These are phyloP conservation scores for Lichenostomus cassidix DNA, from an alignment of 2,113 vertebrate genomes.

Conservation along the genomic window DNA sequence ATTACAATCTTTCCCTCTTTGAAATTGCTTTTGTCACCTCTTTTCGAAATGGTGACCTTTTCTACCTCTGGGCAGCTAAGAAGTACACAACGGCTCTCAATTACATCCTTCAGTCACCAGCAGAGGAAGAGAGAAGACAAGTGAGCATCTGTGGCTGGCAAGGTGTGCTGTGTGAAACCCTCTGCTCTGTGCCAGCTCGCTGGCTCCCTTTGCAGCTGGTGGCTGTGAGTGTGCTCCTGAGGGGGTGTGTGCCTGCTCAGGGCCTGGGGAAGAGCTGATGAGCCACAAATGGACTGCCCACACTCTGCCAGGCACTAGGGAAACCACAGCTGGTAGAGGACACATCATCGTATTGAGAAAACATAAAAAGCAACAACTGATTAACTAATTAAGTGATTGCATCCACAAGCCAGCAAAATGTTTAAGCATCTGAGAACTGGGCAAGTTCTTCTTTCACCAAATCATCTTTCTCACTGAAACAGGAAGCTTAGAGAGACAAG, in stretches of 20 bases:
- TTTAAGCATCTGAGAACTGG: background rate
- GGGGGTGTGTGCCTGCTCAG: background rate
- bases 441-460: background rate
- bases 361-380: background rate
- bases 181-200: background rate
- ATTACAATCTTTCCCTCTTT: slow-evolving; percentile 53
- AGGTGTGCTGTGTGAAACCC: background rate
- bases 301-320: background rate
- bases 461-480: background rate
- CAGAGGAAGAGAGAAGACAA: background rate
- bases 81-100: slow-evolving; percentile 24
- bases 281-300: background rate
- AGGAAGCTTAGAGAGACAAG: background rate
- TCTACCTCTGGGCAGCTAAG: slow-evolving; percentile 32
- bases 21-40: slow-evolving; percentile 70
- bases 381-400: slow-evolving; percentile 2
- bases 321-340: background rate
- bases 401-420: background rate
- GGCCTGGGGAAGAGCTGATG: background rate
- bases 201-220: background rate
- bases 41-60: slow-evolving; percentile 55
- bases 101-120: slow-evolving; percentile 19
- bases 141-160: background rate
- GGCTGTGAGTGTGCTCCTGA: background rate
- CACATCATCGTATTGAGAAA: background rate